phyloP scores from a whole-genome alignment of 2,888 invertebrate genomes.

The Alloscopus bannaensis region DNA sequence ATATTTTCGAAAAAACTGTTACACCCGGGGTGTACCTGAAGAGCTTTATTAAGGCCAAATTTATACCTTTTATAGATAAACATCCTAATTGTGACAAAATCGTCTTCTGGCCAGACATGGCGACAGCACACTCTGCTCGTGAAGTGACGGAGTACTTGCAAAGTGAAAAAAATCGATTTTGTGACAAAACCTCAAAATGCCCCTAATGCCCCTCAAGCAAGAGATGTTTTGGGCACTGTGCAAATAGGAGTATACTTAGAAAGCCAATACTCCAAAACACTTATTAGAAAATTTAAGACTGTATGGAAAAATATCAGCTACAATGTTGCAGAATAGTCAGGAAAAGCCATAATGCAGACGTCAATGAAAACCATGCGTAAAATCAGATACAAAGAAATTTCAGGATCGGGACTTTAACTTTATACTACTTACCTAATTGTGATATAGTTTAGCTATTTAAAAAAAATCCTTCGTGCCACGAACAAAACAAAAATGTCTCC shows the following conservation, averaged over 20 bases:
- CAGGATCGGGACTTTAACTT: no score
- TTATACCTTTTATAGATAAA: slow-evolving; percentile 51
- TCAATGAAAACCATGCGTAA: no score
- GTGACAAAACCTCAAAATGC: slow-evolving; percentile 28
- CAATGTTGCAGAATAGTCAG: slow-evolving; percentile 1
- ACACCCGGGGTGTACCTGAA: slow-evolving; percentile 36
- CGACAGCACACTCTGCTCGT: slow-evolving; percentile 23
- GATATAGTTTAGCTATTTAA: no score
- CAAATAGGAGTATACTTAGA: slow-evolving; percentile 17
- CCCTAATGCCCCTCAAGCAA: slow-evolving; percentile 36
- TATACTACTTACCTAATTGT: no score
- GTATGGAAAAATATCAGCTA: slow-evolving; percentile 7
- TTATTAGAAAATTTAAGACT: slow-evolving; percentile 6
- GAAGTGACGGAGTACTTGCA: not conserved
- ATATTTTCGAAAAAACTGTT: slow-evolving; percentile 26
- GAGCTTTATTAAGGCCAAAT: slow-evolving; percentile 32
- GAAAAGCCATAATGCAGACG: slow-evolving; percentile 12
- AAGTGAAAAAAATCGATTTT: slow-evolving; percentile 23
- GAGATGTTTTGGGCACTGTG: slow-evolving; percentile 39
- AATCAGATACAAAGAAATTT: no score
- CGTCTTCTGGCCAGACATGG: slow-evolving; percentile 57
- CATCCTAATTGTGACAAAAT: slow-evolving; percentile 33
- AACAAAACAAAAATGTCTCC: no score
- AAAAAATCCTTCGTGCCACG: no score
- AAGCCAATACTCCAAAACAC: slow-evolving; percentile 13